A percentile compares a stretch with the other conserved stretches of the same genome.
These are phyloP conservation scores for Hetaerina titia DNA, from an alignment of 2,888 invertebrate species.

Conservation along the genomic window DNA sequence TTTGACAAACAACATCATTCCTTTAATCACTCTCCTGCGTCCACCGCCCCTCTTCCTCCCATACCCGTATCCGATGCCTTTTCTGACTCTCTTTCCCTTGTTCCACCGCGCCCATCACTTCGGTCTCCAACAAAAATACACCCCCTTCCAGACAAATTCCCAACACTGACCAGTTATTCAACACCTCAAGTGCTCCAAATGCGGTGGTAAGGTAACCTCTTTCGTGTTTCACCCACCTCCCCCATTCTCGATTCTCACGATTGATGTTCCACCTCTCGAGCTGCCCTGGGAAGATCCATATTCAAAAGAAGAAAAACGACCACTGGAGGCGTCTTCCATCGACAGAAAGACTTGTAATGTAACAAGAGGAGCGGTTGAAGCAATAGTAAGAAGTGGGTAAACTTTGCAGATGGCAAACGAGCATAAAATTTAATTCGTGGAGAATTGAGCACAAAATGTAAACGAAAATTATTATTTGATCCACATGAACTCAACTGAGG, in stretches of 20 bases:
- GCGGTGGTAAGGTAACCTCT: neutral
- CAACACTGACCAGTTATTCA: neutral
- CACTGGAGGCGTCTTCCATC: neutral
- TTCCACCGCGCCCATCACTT: neutral
- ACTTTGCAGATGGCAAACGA: neutral
- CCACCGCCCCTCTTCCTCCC: neutral
- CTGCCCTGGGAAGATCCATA: neutral
- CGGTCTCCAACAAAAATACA: neutral
- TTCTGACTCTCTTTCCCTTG: neutral
- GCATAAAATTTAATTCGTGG: neutral
- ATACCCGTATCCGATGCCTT: too few relatives aligned
- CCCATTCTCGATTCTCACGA: neutral
- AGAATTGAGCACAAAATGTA: neutral
- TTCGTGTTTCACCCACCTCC: neutral
- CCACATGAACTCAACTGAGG: neutral
- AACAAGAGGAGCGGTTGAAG: neutral
- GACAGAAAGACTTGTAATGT: neutral
- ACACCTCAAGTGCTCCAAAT: neutral
- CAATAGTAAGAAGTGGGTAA: neutral
- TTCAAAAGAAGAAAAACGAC: neutral
- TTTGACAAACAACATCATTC: neutral
- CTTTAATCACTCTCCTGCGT: neutral
- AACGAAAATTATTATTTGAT: neutral
- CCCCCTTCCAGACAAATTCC: neutral
- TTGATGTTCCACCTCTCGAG: neutral